Evolutionary conservation across 2,888 invertebrate genomes (phyloP).

Genomic region (Arenicola marina): DNA sequence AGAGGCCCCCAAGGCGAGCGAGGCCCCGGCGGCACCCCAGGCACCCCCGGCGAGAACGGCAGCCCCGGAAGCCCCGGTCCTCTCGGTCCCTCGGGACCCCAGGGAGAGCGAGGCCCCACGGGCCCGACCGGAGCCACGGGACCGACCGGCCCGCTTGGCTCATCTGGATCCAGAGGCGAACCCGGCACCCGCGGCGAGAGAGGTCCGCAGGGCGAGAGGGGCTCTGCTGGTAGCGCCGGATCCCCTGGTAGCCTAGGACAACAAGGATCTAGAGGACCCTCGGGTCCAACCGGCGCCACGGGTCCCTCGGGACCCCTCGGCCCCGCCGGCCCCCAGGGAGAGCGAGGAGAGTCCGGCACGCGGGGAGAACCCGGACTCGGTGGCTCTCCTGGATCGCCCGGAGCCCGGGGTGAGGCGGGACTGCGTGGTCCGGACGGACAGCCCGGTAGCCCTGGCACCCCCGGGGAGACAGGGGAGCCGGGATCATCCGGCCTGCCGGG

Average conservation of each 20-base stretch:
- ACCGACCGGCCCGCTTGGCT: not conserved
- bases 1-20: slow-evolving; percentile 13
- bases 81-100: slow-evolving; percentile 15
- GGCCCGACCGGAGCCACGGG: slow-evolving; percentile 3
- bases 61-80: no score
- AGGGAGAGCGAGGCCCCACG: slow-evolving; percentile 15
- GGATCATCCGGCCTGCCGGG: not conserved
- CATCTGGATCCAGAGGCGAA: not conserved
- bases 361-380: no score
- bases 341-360: no score
- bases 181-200: slow-evolving; percentile 5
- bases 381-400: slow-evolving; percentile 26
- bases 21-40: slow-evolving; percentile 17
- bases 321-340: no score
- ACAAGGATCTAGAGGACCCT: slow-evolving; percentile 25
- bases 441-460: not conserved
- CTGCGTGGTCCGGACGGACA: slow-evolving; percentile 15
- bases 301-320: slow-evolving; percentile 19
- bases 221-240: not conserved
- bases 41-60: slow-evolving; percentile 14
- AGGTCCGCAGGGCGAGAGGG: not conserved
- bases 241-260: slow-evolving; percentile 14
- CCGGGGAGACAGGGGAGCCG: not conserved
- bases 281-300: slow-evolving; percentile 17
- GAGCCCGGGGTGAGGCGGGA: slow-evolving; percentile 5